Evolutionary conservation across 2,888 invertebrate genomes (phyloP), one percentile per base, ranked within the genome.

Genomic region (Strigamia transsilvanica): DNA sequence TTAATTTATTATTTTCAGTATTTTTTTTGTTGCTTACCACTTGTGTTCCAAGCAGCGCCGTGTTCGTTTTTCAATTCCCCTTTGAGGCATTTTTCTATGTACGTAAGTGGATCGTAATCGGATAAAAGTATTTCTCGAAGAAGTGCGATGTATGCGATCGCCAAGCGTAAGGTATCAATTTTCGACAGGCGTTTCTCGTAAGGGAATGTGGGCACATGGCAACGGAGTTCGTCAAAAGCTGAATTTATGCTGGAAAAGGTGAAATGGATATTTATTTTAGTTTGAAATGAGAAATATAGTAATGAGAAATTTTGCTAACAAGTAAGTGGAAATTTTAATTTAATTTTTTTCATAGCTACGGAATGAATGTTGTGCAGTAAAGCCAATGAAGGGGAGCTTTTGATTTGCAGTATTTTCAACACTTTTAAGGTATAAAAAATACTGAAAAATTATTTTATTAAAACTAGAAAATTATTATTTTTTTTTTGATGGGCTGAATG

Each of bases 201-300:
- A 0, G 99, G 99, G 89, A 99, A 99, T 83, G 99, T 99, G 80
- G 99, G 99, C 86, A 99, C 98, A 90, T 98, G 98, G 85, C 95
- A 94, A 82, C 99, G 92, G 87, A 99, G 92, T 89, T 98, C 98
- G 91, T 99, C 98, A 92, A 98, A 98, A 89, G 98, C 98, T 89
- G 96, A 96, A 93, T 97, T 97, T 91, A 99, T 99, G 92, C 97
- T 98, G 93, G 46, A 84, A 84, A 41, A 42, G 13, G 38, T 38
- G 38, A 46, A 46, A n/a, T n/a, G 18, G 18, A 18, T 18, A 56
- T 13, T 5, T 46, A 46, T 61, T 10, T 10, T 21, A 38, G 6
- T 38, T 38, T 38, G 10, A 38, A 38, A 38, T 6, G 27, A 27
- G 27, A 27, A 27, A 27, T 2, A 27, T 38, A 9, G 0, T 38